Percentiles rank a stretch among this genome's conserved stretches.
Conservation (phyloP, 92 coral and sea anemone species). For the Palythoa grandiflora region DNA sequence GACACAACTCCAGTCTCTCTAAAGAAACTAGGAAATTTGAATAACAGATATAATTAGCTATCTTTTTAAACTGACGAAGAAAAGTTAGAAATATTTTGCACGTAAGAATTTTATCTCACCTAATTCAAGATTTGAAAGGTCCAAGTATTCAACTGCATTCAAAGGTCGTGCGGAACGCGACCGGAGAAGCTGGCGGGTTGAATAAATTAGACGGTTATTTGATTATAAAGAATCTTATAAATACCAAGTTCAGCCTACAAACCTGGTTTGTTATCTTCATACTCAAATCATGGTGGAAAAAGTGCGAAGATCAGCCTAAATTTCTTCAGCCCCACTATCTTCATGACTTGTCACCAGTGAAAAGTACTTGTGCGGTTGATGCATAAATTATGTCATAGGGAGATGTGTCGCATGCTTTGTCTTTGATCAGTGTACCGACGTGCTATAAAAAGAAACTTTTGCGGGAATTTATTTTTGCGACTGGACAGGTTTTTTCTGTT, state of each 20-base stretch:
- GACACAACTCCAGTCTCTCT: slow-evolving; percentile 89
- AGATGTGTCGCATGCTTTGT: not conserved
- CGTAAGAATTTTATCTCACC: slow-evolving; percentile 62
- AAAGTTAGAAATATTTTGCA: not conserved
- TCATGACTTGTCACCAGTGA: not conserved
- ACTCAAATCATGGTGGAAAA: slow-evolving; percentile 46
- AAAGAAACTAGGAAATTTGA: slow-evolving; percentile 75
- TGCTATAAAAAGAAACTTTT: too few relatives aligned
- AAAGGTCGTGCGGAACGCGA: slow-evolving; percentile 91
- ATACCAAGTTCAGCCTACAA: slow-evolving; percentile 11
- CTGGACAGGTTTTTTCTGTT: too few relatives aligned
- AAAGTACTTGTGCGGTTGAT: slow-evolving; percentile 1
- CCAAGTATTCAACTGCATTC: slow-evolving; percentile 84
- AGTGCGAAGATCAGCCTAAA: not conserved
- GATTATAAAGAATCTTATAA: not conserved
- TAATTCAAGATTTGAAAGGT: slow-evolving; percentile 87
- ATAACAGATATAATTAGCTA: not conserved
- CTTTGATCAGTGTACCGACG: not conserved
- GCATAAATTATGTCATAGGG: slow-evolving; percentile 12
- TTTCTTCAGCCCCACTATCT: not conserved
- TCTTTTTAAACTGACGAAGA: slow-evolving; percentile 12
- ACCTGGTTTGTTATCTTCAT: slow-evolving; percentile 96
- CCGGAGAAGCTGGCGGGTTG: slow-evolving; percentile 77
- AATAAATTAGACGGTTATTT: slow-evolving; percentile 1
- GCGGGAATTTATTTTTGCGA: too few relatives aligned